Evolutionary conservation across 2,888 invertebrate species (phyloP).

Genomic region (Baronia brevicornis): DNA sequence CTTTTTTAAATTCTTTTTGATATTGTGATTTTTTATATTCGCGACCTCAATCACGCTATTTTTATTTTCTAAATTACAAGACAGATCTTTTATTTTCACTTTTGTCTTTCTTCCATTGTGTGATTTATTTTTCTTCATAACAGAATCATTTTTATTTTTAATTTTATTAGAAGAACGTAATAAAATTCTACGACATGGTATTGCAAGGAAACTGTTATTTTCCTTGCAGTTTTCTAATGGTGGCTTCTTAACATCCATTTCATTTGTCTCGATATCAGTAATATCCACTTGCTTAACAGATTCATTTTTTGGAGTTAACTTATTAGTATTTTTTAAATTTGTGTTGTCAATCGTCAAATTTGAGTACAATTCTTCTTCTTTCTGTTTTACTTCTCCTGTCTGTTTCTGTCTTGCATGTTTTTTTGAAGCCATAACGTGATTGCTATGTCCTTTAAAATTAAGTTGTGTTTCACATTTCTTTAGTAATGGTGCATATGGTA

Average conservation of each 20-base stretch:
- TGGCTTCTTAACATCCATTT: too few species aligned
- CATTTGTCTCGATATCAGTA: too few species aligned
- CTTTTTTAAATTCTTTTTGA: slow-evolving; percentile 7
- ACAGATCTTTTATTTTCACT: slow-evolving; percentile 19
- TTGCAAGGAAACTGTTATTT: slow-evolving; percentile 27
- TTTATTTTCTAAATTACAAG: neutral
- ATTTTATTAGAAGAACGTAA: slow-evolving; percentile 40
- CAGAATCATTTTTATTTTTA: slow-evolving; percentile 6
- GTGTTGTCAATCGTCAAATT: too few species aligned
- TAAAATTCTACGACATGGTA: slow-evolving; percentile 30
- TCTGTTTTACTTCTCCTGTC: too few species aligned
- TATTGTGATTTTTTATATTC: neutral
- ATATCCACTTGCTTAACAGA: too few species aligned
- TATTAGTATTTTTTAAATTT: too few species aligned
- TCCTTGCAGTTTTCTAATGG: slow-evolving; percentile 12
- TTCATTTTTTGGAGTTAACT: neutral
- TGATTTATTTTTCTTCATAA: slow-evolving; percentile 9
- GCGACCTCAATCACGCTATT: neutral
- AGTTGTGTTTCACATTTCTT: too few species aligned
- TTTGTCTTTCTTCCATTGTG: slow-evolving; percentile 20
- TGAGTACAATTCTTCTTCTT: too few species aligned
- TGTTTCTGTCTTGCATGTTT: too few species aligned
- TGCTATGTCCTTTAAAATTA: too few species aligned
- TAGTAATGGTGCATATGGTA: slow-evolving; percentile 35
- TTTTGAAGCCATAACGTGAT: too few species aligned